phyloP scores from a whole-genome alignment of 2,113 vertebrate species.

The Ctenomys sociabilis region DNA sequence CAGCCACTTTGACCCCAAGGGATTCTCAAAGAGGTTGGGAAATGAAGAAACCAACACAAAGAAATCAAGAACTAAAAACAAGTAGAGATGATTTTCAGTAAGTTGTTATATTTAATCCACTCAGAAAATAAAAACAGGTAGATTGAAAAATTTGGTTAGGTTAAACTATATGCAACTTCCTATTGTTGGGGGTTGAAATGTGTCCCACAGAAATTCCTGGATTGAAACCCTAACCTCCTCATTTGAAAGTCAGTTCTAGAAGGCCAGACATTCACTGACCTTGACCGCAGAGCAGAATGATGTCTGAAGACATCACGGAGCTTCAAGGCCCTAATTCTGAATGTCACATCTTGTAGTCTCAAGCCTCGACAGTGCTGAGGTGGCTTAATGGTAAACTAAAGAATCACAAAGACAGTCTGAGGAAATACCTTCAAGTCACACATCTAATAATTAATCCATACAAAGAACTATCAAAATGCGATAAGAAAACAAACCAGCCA shows the following conservation, averaged over 20 bases:
- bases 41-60: neutral
- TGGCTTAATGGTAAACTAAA: neutral
- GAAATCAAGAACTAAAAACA: neutral
- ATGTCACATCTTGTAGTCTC: neutral
- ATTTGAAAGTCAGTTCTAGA: neutral
- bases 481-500: conserved; percentile 4
- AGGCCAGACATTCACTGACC: neutral
- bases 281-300: neutral
- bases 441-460: neutral
- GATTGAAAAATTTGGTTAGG: neutral
- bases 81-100: neutral
- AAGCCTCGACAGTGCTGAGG: neutral
- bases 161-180: neutral
- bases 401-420: neutral
- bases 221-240: neutral
- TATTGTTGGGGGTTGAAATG: neutral
- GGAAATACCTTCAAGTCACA: conserved; percentile 29
- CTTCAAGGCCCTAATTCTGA: neutral
- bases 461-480: neutral
- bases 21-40: neutral
- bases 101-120: neutral
- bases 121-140: neutral
- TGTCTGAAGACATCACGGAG: neutral
- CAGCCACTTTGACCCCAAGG: neutral
- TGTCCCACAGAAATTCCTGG: neutral